Evolutionary conservation across 1,140 invertebrate genomes (phyloP), one percentile per base, ranked within the genome.

Genomic region (Megathymus violae): DNA sequence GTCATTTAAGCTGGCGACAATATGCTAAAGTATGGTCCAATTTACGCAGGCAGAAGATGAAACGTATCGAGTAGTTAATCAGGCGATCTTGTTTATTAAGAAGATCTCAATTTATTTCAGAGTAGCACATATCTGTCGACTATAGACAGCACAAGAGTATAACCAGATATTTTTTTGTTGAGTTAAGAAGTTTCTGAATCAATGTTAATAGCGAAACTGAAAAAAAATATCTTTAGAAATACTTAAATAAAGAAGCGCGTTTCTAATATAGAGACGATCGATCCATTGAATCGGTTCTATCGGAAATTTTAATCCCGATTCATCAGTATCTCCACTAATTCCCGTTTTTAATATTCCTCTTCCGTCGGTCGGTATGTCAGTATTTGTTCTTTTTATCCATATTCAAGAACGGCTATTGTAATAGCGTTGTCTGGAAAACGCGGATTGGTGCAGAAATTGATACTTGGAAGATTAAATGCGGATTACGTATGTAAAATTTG

Each of bases 271-370:
- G 34, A 36, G n/a, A 7, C 34, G 0, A 11, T 36, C 34, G 34
- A 10, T 36, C 11, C 34, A 36, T 36, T 36, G 34, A 36, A 36
- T 36, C 34, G 34, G 34, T 36, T 44, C 44, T 47, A 47, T 47
- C 11, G 22, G 44, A 22, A 47, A 47, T 47, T 27, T 47, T 47
- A 47, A 47, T 27, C 19, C 44, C 22, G 44, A 47, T 47, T 47
- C 44, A 47, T 27, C 44, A 47, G 11, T 14, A 27, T 47, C 44
- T 25, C 5, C 25, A 14, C 10, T 47, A 47, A 47, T 47, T 47
- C 22, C 44, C 22, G 22, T n/a, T 47, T 47, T 47, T 47, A 47
- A 47, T 47, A 47, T 47, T 47, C 22, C 44, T 13, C 11, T 47
- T 11, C 44, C 44, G 22, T 5, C 19, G 4, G 19, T 11, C n/a